Percentiles rank a stretch among this genome's conserved stretches.
These are phyloP conservation scores for Chelonus formosanus DNA, from an alignment of 2,888 invertebrate species.

Conservation along the genomic window DNA sequence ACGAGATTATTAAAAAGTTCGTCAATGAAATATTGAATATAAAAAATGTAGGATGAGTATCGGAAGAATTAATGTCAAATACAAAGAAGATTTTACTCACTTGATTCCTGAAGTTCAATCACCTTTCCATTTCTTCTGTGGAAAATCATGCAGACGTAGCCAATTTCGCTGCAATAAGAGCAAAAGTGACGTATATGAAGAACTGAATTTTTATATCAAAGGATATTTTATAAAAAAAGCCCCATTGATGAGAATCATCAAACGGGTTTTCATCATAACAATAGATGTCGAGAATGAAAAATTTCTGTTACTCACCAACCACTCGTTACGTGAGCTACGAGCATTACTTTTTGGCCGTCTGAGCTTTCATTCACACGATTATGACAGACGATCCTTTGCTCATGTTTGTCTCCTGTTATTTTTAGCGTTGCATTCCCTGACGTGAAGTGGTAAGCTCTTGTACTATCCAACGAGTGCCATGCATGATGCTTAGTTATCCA, in stretches of 20 bases:
- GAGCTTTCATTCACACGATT: slow-evolving; percentile 55
- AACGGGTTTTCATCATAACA: slow-evolving; percentile 11
- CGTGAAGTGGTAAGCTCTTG: slow-evolving; percentile 77
- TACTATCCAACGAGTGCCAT: slow-evolving; percentile 81
- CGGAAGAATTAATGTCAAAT: slow-evolving; percentile 5
- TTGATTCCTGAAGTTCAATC: slow-evolving; percentile 77
- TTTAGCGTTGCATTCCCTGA: slow-evolving; percentile 77
- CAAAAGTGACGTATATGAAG: slow-evolving; percentile 9
- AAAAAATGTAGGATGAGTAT: neutral
- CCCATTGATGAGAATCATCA: slow-evolving; percentile 22
- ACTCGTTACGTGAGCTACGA: slow-evolving; percentile 79
- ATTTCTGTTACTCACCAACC: slow-evolving; percentile 72
- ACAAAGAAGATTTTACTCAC: slow-evolving; percentile 51
- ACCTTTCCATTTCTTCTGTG: slow-evolving; percentile 76
- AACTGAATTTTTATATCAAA: slow-evolving; percentile 13
- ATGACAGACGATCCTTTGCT: slow-evolving; percentile 61
- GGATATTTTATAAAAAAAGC: slow-evolving; percentile 22
- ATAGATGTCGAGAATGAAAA: slow-evolving; percentile 15
- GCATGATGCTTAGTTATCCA: slow-evolving; percentile 84
- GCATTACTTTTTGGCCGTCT: slow-evolving; percentile 68
- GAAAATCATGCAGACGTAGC: slow-evolving; percentile 81
- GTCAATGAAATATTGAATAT: slow-evolving; percentile 10
- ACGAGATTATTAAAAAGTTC: neutral
- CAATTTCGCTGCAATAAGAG: slow-evolving; percentile 72
- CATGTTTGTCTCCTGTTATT: slow-evolving; percentile 64